A percentile compares a stretch with the other conserved stretches of the same genome.
Evolutionary conservation across 2,888 invertebrate genomes (phyloP).

Genomic region (Mesoligia furuncula): DNA sequence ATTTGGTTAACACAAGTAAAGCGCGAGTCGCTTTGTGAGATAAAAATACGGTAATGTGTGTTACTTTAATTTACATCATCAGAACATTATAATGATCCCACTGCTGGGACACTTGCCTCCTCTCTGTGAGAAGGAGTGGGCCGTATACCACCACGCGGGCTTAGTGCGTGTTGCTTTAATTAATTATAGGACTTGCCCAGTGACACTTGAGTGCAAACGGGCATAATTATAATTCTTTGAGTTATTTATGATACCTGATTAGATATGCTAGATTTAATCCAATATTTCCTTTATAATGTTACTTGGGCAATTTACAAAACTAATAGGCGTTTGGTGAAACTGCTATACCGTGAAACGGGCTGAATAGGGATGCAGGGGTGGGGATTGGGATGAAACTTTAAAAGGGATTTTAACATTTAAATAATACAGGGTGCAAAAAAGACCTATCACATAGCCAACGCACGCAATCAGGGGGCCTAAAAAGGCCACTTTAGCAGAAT

Average conservation of each 20-base stretch:
- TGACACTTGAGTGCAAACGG: conserved; percentile 8
- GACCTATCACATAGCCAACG: too few relatives aligned
- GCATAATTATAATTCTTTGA: not conserved
- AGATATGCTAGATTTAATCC: conserved; percentile 32
- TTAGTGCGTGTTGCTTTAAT: not conserved
- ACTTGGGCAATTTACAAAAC: not conserved
- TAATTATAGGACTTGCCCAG: not conserved
- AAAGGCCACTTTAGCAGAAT: too few relatives aligned
- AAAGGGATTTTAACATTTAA: too few relatives aligned
- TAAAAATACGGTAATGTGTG: not conserved
- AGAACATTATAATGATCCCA: not conserved
- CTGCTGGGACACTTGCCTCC: not conserved
- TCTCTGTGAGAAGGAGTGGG: not conserved
- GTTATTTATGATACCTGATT: conserved; percentile 19
- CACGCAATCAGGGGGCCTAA: too few relatives aligned
- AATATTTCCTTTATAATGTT: conserved; percentile 3
- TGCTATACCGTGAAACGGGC: too few relatives aligned
- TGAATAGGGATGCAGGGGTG: too few relatives aligned
- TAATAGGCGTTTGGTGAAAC: not conserved
- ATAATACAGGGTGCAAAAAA: too few relatives aligned
- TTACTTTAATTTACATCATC: not conserved
- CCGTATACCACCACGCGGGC: not conserved
- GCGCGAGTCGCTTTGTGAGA: not conserved
- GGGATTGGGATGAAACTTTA: too few relatives aligned
- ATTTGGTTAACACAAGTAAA: not conserved